Conservation (phyloP, 1,140 invertebrate genomes). For the Lasioglossum albipes region DNA sequence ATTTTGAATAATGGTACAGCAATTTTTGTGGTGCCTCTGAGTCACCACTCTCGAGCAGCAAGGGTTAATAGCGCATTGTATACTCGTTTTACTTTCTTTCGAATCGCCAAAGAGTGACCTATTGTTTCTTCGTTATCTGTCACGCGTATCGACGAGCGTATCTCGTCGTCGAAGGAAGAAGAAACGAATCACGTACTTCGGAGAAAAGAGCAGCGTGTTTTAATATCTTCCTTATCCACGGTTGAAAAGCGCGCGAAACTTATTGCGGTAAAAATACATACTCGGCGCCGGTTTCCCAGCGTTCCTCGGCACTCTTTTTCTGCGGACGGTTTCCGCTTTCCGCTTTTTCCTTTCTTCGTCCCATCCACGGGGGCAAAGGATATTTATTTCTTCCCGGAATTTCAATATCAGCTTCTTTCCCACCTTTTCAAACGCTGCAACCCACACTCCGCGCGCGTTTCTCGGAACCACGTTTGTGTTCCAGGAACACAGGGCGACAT, state of each 20-base stretch:
- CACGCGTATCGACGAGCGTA: too few relatives aligned
- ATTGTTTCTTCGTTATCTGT: too few relatives aligned
- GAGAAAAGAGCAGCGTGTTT: background rate
- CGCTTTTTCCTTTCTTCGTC: background rate
- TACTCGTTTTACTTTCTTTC: too few relatives aligned
- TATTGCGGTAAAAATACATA: background rate
- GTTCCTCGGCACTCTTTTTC: background rate
- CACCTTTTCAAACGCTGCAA: background rate
- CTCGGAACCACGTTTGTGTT: background rate
- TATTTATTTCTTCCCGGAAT: slow-evolving; percentile 15
- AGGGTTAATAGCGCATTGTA: too few relatives aligned
- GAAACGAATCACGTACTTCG: background rate
- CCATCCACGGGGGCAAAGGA: background rate
- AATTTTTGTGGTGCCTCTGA: too few relatives aligned
- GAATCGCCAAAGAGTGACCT: too few relatives aligned
- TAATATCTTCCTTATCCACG: background rate
- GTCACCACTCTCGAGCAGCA: too few relatives aligned
- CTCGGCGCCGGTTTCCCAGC: background rate
- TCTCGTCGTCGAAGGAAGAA: background rate
- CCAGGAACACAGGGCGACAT: slow-evolving; percentile 11
- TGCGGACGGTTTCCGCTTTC: background rate
- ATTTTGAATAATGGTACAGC: too few relatives aligned
- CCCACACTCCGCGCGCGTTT: slow-evolving; percentile 3
- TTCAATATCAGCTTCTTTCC: slow-evolving; percentile 23
- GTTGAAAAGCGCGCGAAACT: slow-evolving; percentile 23